Evolutionary conservation across 2,797 vertebrate genomes (phyloP).

Genomic region (Siniperca undulata): DNA sequence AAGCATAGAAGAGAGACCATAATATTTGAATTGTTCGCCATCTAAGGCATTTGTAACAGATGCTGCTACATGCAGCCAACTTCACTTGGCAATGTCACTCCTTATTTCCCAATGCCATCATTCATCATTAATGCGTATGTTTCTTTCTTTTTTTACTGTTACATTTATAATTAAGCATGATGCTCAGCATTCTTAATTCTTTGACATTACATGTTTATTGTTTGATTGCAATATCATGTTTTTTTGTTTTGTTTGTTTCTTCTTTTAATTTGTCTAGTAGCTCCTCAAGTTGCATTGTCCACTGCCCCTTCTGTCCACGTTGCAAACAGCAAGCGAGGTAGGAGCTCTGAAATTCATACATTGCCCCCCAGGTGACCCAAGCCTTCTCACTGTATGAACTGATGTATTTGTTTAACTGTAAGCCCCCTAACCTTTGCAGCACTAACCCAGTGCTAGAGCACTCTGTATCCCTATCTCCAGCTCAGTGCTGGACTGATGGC

Average conservation of each 20-base stretch:
- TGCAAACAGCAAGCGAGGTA: conserved; percentile 98
- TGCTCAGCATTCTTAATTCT: conserved; percentile 59
- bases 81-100: conserved; percentile 71
- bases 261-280: conserved; percentile 92
- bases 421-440: conserved; percentile 51
- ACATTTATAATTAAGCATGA: conserved; percentile 42
- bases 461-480: conserved; percentile 27
- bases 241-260: conserved; percentile 71
- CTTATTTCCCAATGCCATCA: conserved; percentile 71
- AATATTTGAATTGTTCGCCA: conserved; percentile 69
- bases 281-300: conserved; percentile 95
- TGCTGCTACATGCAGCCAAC: conserved; percentile 68
- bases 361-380: conserved; percentile 66
- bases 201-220: conserved; percentile 71
- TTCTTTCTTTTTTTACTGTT: conserved; percentile 57
- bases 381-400: conserved; percentile 87
- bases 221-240: conserved; percentile 77
- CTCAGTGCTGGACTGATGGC: conserved; percentile 46
- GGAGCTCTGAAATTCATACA: conserved; percentile 92
- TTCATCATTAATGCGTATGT: conserved; percentile 71
- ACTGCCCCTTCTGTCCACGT: conserved; percentile 95
- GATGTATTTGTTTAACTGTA: conserved; percentile 78
- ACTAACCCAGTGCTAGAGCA: conserved; percentile 33
- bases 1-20: conserved; percentile 62
- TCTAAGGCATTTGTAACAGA: conserved; percentile 67